phyloP scores from a whole-genome alignment of 2,888 invertebrate genomes.

The Campoplex capitator region DNA sequence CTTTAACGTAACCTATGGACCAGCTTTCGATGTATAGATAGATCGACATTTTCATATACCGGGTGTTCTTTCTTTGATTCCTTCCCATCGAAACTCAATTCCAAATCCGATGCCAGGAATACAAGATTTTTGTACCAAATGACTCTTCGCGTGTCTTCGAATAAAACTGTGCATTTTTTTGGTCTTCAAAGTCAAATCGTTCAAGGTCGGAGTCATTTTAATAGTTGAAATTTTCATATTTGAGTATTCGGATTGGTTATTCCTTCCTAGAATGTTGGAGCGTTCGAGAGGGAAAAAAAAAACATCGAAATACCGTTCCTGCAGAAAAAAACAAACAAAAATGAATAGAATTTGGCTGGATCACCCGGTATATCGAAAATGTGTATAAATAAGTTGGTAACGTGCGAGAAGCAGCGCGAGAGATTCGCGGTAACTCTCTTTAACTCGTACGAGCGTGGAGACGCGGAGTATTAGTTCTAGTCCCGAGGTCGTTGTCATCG shows the following conservation, averaged over 20 bases:
- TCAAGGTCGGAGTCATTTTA: no score
- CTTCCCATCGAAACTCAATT: no score
- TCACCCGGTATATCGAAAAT: background rate
- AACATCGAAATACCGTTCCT: background rate
- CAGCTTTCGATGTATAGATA: background rate
- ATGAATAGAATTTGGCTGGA: background rate
- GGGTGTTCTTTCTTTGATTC: background rate
- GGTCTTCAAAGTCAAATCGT: no score
- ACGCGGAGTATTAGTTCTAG: background rate
- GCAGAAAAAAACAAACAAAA: background rate
- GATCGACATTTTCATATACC: background rate
- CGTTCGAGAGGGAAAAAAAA: no score
- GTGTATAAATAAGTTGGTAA: background rate
- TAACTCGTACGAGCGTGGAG: background rate
- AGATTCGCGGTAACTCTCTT: conserved; percentile 14
- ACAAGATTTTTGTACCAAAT: no score
- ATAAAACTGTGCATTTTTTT: no score
- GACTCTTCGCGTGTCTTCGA: no score
- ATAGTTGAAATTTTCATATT: no score
- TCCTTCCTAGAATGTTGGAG: no score
- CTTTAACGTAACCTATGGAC: conserved; percentile 1
- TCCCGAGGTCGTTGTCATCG: background rate
- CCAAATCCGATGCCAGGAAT: no score
- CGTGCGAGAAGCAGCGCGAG: conserved; percentile 16
- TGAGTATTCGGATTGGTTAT: no score